phyloP scores from a whole-genome alignment of 1,140 invertebrate species.

The Anoplophora glabripennis region DNA sequence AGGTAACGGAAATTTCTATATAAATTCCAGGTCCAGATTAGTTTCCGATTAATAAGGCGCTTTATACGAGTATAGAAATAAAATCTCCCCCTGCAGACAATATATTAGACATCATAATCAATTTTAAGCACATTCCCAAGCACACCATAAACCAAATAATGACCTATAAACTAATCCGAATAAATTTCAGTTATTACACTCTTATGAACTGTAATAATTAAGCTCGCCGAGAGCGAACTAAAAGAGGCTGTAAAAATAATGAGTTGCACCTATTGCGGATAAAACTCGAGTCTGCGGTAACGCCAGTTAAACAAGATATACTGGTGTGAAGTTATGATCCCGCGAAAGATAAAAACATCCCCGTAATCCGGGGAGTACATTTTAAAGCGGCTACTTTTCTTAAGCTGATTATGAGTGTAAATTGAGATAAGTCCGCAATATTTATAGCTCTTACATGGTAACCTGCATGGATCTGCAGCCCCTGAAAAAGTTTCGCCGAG shows the following conservation, averaged over 20 bases:
- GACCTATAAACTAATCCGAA: conserved; percentile 16
- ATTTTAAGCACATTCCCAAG: conserved; percentile 16
- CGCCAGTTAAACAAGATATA: conserved; percentile 41
- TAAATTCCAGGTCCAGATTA: no score
- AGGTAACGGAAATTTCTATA: no score
- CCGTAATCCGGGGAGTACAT: conserved; percentile 48
- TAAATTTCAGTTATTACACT: conserved; percentile 21
- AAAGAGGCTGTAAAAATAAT: conserved; percentile 8
- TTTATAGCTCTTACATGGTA: conserved; percentile 51
- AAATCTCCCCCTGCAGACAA: conserved; percentile 12
- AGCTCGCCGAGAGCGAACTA: conserved; percentile 10
- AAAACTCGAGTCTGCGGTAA: conserved; percentile 5
- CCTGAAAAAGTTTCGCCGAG: conserved; percentile 10
- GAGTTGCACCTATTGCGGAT: conserved; percentile 7
- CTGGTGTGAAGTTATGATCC: conserved; percentile 36
- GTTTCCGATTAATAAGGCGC: no score
- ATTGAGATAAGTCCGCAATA: conserved; percentile 50
- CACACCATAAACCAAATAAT: conserved; percentile 16
- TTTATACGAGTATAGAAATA: conserved; percentile 1
- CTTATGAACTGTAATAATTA: conserved; percentile 16
- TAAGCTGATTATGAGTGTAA: conserved; percentile 52
- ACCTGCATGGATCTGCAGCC: conserved; percentile 15
- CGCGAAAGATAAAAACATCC: conserved; percentile 32
- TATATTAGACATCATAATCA: conserved; percentile 18
- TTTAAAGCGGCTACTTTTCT: conserved; percentile 50